Conservation (phyloP, 1,140 invertebrate genomes). For the Hyles vespertilio region DNA sequence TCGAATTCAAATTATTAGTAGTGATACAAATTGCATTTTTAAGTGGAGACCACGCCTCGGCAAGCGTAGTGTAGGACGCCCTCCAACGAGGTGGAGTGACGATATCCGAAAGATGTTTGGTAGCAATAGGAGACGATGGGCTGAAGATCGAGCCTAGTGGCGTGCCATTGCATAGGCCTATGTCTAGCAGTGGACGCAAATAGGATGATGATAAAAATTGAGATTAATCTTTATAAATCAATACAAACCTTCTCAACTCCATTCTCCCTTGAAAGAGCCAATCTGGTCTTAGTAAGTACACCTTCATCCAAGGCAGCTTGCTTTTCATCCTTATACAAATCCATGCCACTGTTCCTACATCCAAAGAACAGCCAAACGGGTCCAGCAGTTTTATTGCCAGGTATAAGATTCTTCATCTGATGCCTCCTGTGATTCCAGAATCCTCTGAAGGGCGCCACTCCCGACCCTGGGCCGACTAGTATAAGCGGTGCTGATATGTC, state of each 20-base stretch:
- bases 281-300: constrained; percentile 85
- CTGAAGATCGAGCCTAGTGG: too few species aligned
- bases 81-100: too few species aligned
- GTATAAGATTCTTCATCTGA: constrained; percentile 32
- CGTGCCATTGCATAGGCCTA: too few species aligned
- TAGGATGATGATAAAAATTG: too few species aligned
- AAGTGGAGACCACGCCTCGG: too few species aligned
- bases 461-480: constrained; percentile 95
- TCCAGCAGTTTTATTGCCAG: constrained; percentile 63
- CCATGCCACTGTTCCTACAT: constrained; percentile 87
- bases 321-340: constrained; percentile 93
- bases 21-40: too few species aligned
- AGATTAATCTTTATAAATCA: too few species aligned
- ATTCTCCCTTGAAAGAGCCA: constrained; percentile 91
- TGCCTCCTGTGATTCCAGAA: constrained; percentile 89
- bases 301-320: constrained; percentile 81
- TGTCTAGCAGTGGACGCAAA: too few species aligned
- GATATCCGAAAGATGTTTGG: too few species aligned
- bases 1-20: too few species aligned
- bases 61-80: too few species aligned
- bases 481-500: constrained; percentile 90
- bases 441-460: constrained; percentile 93
- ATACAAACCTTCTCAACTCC: constrained; percentile 86
- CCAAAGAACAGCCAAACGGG: constrained; percentile 94
- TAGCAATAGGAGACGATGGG: too few species aligned